Evolutionary conservation across 1,140 invertebrate species (phyloP).

Genomic region (Drosophila repletoides): DNA sequence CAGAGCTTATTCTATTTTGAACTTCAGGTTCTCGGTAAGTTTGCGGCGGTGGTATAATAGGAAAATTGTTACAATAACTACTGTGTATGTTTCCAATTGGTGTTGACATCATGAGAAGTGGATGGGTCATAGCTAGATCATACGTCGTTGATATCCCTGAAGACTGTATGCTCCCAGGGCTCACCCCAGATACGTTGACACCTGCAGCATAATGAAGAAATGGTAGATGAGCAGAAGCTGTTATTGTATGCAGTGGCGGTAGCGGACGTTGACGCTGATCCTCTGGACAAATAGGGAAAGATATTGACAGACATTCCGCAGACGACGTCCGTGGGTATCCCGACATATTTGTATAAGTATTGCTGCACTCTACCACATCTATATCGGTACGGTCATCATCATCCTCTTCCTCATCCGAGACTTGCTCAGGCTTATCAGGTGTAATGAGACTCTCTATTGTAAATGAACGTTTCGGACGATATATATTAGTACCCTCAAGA

Average conservation of each 20-base stretch:
- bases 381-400: slow-evolving; percentile 57
- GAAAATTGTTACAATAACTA: slow-evolving; percentile 65
- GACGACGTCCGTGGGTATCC: slow-evolving; percentile 42
- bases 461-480: slow-evolving; percentile 85
- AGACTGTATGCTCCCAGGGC: slow-evolving; percentile 26
- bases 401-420: slow-evolving; percentile 52
- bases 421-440: slow-evolving; percentile 83
- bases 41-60: slow-evolving; percentile 61
- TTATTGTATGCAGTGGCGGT: slow-evolving; percentile 70
- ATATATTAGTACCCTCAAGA: slow-evolving; percentile 42
- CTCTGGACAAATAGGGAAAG: slow-evolving; percentile 29
- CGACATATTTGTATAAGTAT: slow-evolving; percentile 17
- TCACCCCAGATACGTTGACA: slow-evolving; percentile 54
- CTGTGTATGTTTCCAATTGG: slow-evolving; percentile 61
- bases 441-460: slow-evolving; percentile 95
- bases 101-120: slow-evolving; percentile 67
- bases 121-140: slow-evolving; percentile 67
- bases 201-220: slow-evolving; percentile 68
- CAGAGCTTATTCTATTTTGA: slow-evolving; percentile 70
- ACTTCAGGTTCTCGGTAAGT: slow-evolving; percentile 57
- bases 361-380: slow-evolving; percentile 65
- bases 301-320: slow-evolving; percentile 44
- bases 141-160: slow-evolving; percentile 50
- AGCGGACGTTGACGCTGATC: slow-evolving; percentile 58
- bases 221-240: slow-evolving; percentile 61